Conservation (phyloP, 2,113 vertebrate species). For the Callaeas wilsoni region DNA sequence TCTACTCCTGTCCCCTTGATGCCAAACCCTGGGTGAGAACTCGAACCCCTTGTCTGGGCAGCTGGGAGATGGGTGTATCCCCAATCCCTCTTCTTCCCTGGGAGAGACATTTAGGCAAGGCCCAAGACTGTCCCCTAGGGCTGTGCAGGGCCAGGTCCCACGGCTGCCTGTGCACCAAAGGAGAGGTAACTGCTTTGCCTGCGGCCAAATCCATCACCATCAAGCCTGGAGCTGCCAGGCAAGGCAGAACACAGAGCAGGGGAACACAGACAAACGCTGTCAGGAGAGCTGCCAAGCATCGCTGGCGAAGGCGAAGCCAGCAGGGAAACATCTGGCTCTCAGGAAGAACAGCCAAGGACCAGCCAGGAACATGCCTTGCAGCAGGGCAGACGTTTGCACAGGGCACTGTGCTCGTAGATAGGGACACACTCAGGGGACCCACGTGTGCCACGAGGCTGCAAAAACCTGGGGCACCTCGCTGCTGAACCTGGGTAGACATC, state of each 20-base stretch:
- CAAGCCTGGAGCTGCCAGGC: neutral
- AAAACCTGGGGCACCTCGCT: neutral
- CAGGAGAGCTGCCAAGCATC: neutral
- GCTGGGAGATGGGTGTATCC: neutral
- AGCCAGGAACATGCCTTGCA: neutral
- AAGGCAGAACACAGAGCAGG: neutral
- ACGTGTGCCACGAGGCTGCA: neutral
- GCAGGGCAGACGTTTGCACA: neutral
- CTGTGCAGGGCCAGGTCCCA: neutral
- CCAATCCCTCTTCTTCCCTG: neutral
- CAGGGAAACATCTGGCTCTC: neutral
- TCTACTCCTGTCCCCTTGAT: neutral
- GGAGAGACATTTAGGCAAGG: neutral
- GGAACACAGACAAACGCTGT: neutral
- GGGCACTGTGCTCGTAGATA: too few relatives aligned
- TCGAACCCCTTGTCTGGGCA: neutral
- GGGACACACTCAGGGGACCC: neutral
- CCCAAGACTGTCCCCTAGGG: neutral
- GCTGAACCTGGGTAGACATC: neutral
- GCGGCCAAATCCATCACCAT: neutral
- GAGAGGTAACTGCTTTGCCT: neutral
- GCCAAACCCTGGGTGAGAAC: fast-evolving
- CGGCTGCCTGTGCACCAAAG: neutral
- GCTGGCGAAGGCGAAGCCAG: neutral
- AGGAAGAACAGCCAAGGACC: neutral